Base-by-base conservation (phyloP, 2,797 vertebrate species). In the Coracias cyanogaster region DNA sequence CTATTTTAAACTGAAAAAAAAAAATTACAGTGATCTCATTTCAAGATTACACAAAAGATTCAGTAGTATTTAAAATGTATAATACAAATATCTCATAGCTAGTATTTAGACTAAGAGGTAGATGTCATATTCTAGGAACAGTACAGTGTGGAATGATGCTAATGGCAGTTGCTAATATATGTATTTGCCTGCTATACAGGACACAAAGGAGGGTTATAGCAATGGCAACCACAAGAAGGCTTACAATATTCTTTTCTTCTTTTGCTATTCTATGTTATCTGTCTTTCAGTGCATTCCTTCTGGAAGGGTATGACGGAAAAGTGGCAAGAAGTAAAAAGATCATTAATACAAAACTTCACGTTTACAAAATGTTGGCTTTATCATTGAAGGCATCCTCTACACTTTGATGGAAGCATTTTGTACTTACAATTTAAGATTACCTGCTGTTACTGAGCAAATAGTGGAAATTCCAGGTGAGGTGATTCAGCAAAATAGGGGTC, bases 41-140 rank as follows among this genome's bases (percentile, higher is more conserved):
- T 94, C 70, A 88, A 96, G 82, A 92, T 62, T 79, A 94, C 73
- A 90, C 19, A 51, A 86, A 94, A 94, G n/a, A 66, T 78, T 78
- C 35, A 46, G 39, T 43, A 93, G 62, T 93, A 91, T 66, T 92
- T 90, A 84, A 94, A 91, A 97, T 83, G 95, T 85, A 97, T 97
- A 97, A 97, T 97, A 97, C 43, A 94, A 96, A 96, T 94, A 97
- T 97, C 89, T 97, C 94, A 94, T 97, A 97, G 95, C 94, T 97
- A 96, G 81, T 97, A 97, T 96, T 98, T 95, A 97, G 95, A 97
- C 94, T 95, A 97, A 97, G 98, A 98, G 98, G 97, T 98, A 98
- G 97, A 97, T 98, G 97, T 93, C 95, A 97, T 97, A 97, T 97
- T 97, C 92, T 97, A 98, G 95, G 96, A 97, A 96, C 54, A 86